Evolutionary conservation across 2,113 vertebrate genomes (phyloP), one percentile per base, ranked within the genome.

Genomic region (Zosterops hypoxanthus): DNA sequence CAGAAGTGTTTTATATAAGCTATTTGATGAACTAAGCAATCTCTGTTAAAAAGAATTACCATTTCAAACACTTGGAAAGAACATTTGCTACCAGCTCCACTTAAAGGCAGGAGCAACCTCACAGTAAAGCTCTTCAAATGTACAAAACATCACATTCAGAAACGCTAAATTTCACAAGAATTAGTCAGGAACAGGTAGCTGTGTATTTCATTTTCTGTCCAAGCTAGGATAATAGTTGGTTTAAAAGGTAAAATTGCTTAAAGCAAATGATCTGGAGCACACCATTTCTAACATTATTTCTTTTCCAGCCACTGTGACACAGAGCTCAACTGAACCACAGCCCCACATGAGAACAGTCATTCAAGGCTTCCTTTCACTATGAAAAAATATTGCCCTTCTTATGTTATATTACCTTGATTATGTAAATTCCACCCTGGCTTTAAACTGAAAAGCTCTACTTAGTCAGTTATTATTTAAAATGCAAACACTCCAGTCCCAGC

Each of bases 1-100:
- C 21, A 69, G 33, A 83, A 94, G 44, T 36, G 70, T 41, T 82
- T 68, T 82, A n/a, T 41, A 75, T 29, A 78, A 84, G 57, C 73
- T 79, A 57, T 69, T 25, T 92, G 83, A 88, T 85, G 44, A 88
- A 50, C 69, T 79, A 82, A 71, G 65, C 60, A 47, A 69, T 63
- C 65, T 64, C 84, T 57, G 28, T 16, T 82, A 39, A 46, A 80
- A 84, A 78, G 33, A 76, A 2, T 26, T 39, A 71, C 41, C 25
- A 56, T 41, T 36, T 78, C 33, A 81, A 94, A 39, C 57, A 72
- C 52, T 76, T 34, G 22, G 25, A 82, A 20, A 84, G 24, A 68
- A 70, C 26, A 46, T 26, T 14, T 44, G 56, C 72, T 73, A 47
- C 12, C 73, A 59, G 31, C 29, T 53, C 34, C 26, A 33, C 39